These are phyloP conservation scores for Mastigias papua DNA, from an alignment of 30 jellyfish, hydroid and myxozoan species.

Conservation along the genomic window DNA sequence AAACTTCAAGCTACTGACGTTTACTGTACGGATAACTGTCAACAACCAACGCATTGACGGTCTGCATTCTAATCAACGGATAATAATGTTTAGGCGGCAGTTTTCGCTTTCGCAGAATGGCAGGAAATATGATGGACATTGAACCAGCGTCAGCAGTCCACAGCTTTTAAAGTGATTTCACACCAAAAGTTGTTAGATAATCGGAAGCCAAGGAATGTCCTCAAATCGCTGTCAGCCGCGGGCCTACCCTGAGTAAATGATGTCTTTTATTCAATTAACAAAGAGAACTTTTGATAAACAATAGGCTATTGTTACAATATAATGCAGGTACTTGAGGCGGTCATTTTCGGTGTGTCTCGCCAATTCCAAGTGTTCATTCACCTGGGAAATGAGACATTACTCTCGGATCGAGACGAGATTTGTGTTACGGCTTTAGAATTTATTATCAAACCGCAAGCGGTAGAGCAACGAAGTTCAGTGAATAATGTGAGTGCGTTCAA, in stretches of 20 bases:
- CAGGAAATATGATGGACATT: not conserved
- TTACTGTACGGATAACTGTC: conserved; percentile 4
- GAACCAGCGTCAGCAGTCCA: not conserved
- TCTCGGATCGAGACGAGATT: not conserved
- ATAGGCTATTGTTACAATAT: not conserved
- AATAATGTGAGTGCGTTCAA: not conserved
- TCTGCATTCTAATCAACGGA: not conserved
- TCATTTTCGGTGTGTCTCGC: not conserved
- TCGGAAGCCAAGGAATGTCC: conserved; percentile 1
- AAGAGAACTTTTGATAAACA: not conserved
- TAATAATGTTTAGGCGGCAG: not conserved
- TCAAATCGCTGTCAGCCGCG: not conserved
- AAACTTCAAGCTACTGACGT: not conserved
- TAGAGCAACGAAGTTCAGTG: not conserved
- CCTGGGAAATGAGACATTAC: not conserved
- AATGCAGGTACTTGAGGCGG: not conserved
- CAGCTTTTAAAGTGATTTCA: not conserved
- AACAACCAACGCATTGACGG: not conserved
- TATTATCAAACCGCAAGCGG: not conserved
- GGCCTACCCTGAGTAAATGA: not conserved
- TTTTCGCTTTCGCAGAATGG: not conserved
- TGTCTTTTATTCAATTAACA: not conserved
- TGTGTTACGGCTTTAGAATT: not conserved
- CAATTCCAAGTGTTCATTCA: not conserved
- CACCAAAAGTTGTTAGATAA: not conserved